A percentile compares a stretch with the other conserved stretches of the same genome.
These are phyloP conservation scores for Leucophenga maculata DNA, from an alignment of 2,888 invertebrate species.

Conservation along the genomic window DNA sequence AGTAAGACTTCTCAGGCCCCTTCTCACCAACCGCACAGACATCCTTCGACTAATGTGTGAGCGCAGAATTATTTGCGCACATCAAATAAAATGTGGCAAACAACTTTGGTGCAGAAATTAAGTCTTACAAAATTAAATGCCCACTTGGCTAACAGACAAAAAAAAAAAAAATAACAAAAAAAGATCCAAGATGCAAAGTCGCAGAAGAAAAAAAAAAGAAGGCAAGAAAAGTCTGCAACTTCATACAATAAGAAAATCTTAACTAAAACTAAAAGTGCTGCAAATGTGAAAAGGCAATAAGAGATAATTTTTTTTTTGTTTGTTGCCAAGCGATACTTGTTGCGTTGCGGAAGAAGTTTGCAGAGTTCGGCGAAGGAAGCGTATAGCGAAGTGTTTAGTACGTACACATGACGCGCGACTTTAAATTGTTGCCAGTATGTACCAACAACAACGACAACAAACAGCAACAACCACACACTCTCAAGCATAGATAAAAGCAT, in stretches of 20 bases:
- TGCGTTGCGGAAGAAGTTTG: neutral
- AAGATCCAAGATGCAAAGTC: constrained; percentile 40
- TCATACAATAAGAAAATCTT: neutral
- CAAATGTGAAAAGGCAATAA: constrained; percentile 21
- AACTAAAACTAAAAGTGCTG: too few relatives aligned
- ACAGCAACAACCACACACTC: neutral
- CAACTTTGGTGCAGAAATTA: constrained; percentile 39
- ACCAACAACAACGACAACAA: neutral
- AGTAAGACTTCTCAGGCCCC: neutral
- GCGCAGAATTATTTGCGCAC: constrained; percentile 44
- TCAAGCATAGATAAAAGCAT: neutral
- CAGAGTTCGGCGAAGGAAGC: neutral
- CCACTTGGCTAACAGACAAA: constrained; percentile 44
- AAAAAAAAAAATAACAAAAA: constrained; percentile 40
- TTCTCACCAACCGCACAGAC: neutral
- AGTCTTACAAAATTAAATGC: constrained; percentile 47
- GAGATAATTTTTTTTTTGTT: constrained; percentile 12
- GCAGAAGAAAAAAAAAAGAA: constrained; percentile 14
- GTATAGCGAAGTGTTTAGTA: neutral
- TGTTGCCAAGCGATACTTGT: neutral
- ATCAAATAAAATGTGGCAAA: constrained; percentile 50
- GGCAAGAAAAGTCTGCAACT: constrained; percentile 25
- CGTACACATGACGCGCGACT: constrained; percentile 14
- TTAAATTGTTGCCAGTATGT: constrained; percentile 18
- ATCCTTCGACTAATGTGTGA: neutral